Conservation (phyloP, 2,888 invertebrate species). For the Pantelozetes paolii region DNA sequence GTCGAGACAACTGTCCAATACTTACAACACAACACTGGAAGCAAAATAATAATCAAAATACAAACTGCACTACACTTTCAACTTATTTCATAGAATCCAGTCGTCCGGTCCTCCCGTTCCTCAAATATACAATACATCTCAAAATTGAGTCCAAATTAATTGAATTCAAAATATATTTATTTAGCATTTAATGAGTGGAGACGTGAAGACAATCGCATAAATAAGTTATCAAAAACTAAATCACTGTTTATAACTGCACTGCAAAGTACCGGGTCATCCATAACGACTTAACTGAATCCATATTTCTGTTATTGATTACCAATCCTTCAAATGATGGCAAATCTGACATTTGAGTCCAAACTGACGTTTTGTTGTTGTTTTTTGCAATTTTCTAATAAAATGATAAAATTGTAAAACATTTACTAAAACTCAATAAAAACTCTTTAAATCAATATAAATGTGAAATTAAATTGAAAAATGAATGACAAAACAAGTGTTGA, state of each 20-base stretch:
- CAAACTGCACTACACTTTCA: neutral
- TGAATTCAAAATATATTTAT: neutral
- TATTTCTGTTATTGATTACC: neutral
- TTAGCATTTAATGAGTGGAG: neutral
- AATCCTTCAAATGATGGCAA: neutral
- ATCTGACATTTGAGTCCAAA: neutral
- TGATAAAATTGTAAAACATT: too few relatives aligned
- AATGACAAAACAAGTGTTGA: too few relatives aligned
- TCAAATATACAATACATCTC: neutral
- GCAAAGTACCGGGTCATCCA: neutral
- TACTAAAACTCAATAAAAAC: too few relatives aligned
- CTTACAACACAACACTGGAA: neutral
- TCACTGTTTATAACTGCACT: too few relatives aligned
- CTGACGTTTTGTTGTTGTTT: too few relatives aligned
- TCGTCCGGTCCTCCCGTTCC: neutral
- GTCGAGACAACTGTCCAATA: neutral
- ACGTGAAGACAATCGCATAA: neutral
- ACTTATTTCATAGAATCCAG: constrained; percentile 3
- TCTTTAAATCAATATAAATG: too few relatives aligned
- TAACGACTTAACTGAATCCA: neutral
- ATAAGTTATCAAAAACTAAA: neutral
- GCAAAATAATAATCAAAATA: neutral
- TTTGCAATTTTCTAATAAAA: too few relatives aligned
- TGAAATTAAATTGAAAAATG: too few relatives aligned
- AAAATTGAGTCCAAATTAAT: neutral